Evolutionary conservation across 2,113 vertebrate genomes (phyloP), one percentile per base, ranked within the genome.

Genomic region (Melanocharis versteri): DNA sequence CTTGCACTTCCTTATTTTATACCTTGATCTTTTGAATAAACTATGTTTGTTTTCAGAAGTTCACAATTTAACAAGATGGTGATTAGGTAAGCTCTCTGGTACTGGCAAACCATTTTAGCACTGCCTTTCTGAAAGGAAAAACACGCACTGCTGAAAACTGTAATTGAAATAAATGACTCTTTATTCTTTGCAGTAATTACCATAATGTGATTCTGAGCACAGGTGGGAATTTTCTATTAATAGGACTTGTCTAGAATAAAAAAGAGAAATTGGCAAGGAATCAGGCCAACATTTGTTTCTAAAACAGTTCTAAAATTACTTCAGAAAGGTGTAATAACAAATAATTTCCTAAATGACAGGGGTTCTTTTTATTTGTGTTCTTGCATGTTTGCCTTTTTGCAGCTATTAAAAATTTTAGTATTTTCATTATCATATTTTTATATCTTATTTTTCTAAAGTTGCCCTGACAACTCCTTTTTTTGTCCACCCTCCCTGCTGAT

Each of bases 91-190:
- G 33, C 35, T 89, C 45, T 22, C 23, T 64, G 22, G 87, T 35
- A 47, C n/a, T 78, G 33, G 53, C n/a, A 94, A 93, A 42, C 45
- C 62, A 60, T 61, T 78, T 66, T 91, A 93, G 47, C 54, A 18
- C 48, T 80, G 76, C 42, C 66, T 71, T 61, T 82, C 83, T 93
- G 91, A 90, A 96, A 85, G 51, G 45, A 95, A 92, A 89, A 90
- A 57, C 37, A 77, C 12, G 24, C 64, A 69, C 35, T 75, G 21
- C 58, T 94, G 64, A 95, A 92, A 95, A 95, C 7, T 88, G 21
- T 84, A 83, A 89, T 95, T 91, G 70, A 79, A 94, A 91, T 87
- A 78, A 94, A 86, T 68, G 23, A 40, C 58, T 72, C 69, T 96
- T 54, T 77, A 79, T 83, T 94, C 76, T 91, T 84, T 94, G 77